Evolutionary conservation across 2,113 vertebrate species (phyloP).

Genomic region (Platichthys flesus): DNA sequence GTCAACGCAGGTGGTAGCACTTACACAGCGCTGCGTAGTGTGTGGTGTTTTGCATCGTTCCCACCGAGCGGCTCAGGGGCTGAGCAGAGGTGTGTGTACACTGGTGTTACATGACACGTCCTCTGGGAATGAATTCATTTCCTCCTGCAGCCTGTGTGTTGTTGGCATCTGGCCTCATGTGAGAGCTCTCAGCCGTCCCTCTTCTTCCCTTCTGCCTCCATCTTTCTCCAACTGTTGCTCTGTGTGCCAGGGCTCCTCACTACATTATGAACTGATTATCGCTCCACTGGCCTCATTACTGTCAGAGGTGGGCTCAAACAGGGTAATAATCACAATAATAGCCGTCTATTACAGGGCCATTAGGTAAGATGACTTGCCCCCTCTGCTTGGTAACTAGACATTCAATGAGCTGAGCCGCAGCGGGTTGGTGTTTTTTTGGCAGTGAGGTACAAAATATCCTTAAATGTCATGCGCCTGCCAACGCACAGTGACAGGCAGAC

Average conservation of each 20-base stretch:
- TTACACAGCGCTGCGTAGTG: conserved; percentile 13
- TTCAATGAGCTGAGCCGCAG: conserved; percentile 25
- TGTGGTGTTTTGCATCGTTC: conserved; percentile 26
- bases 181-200: conserved; percentile 64
- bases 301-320: conserved; percentile 61
- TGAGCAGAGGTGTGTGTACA: conserved; percentile 38
- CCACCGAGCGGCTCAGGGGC: conserved; percentile 35
- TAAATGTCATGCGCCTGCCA: background rate
- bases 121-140: conserved; percentile 66
- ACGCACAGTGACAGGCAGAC: conserved; percentile 1
- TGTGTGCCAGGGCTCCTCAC: conserved; percentile 40
- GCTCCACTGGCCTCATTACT: conserved; percentile 58
- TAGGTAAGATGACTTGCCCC: conserved; percentile 56
- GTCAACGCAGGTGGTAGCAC: conserved; percentile 39
- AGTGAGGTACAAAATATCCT: background rate
- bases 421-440: conserved; percentile 8
- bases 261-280: conserved; percentile 56
- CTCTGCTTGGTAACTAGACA: conserved; percentile 32
- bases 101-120: conserved; percentile 55
- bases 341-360: conserved; percentile 58
- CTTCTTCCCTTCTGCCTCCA: conserved; percentile 23
- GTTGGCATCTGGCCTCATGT: conserved; percentile 55
- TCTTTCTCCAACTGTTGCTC: conserved; percentile 42
- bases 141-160: conserved; percentile 46
- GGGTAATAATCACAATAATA: conserved; percentile 44